Evolutionary conservation across 2,113 vertebrate species (phyloP).

Genomic region (Paramisgurnus dabryanus): DNA sequence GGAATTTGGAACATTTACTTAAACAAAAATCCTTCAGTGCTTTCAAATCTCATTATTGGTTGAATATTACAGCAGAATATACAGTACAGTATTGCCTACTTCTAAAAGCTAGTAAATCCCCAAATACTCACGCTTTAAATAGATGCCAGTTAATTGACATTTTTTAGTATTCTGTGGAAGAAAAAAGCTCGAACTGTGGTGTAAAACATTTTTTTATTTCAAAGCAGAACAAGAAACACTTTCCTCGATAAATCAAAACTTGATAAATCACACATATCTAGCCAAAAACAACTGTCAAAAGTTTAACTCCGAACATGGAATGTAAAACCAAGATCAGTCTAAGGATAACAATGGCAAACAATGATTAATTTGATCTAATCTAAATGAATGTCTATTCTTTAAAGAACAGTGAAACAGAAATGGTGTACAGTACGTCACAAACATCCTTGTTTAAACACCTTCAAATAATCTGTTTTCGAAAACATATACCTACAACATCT

Average conservation of each 20-base stretch:
- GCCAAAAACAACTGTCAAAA: slow-evolving; percentile 59
- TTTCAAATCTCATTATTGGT: no score
- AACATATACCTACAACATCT: slow-evolving; percentile 58
- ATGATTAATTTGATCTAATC: slow-evolving; percentile 60
- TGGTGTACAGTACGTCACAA: slow-evolving; percentile 70
- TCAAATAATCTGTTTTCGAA: slow-evolving; percentile 53
- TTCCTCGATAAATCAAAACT: slow-evolving; percentile 69
- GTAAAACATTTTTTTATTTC: slow-evolving; percentile 81
- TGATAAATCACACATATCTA: slow-evolving; percentile 71
- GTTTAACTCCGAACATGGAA: slow-evolving; percentile 72
- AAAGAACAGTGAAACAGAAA: slow-evolving; percentile 70
- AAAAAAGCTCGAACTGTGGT: slow-evolving; percentile 53
- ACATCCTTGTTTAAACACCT: slow-evolving; percentile 56
- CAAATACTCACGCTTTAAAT: no score
- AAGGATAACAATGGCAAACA: slow-evolving; percentile 61
- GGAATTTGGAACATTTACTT: no score
- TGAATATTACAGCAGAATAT: no score
- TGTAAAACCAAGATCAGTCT: slow-evolving; percentile 70
- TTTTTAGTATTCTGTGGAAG: neutral
- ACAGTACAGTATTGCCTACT: no score
- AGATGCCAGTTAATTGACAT: no score
- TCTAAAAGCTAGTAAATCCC: no score
- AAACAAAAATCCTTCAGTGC: no score
- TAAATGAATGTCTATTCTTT: slow-evolving; percentile 62
- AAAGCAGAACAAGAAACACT: slow-evolving; percentile 76